phyloP scores from a whole-genome alignment of 2,797 vertebrate genomes.

The Phyllotis vaccarum region DNA sequence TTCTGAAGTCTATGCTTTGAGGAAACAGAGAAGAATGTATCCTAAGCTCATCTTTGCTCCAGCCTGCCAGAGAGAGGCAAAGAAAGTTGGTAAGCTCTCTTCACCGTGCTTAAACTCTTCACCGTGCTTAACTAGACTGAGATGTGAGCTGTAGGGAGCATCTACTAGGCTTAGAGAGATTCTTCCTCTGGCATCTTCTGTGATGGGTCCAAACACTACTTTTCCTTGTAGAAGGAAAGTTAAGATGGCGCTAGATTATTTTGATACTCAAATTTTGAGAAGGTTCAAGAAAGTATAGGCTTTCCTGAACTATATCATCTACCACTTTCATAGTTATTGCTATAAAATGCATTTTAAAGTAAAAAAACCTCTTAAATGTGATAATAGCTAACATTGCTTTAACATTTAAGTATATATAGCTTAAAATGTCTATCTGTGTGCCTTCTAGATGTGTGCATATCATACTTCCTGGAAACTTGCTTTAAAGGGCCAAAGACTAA shows the following conservation, averaged over 20 bases:
- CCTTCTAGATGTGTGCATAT: not conserved
- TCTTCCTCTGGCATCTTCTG: not conserved
- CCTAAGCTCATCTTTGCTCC: conserved; percentile 70
- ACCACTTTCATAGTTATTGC: not conserved
- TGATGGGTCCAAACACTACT: not conserved
- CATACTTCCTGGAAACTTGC: not conserved
- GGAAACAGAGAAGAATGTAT: conserved; percentile 72
- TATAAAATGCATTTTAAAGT: not conserved
- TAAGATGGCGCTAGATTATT: not conserved
- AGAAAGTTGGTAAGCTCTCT: conserved; percentile 43
- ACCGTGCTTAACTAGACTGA: not conserved
- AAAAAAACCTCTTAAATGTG: not conserved
- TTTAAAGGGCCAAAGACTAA: not conserved
- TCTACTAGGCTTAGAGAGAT: not conserved
- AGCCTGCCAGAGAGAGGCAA: not conserved
- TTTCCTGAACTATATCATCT: conserved; percentile 12
- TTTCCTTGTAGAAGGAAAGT: conserved; percentile 15
- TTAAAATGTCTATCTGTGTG: conserved; percentile 40
- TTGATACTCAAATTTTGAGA: conserved; percentile 39
- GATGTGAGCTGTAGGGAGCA: not conserved
- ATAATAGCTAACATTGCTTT: not conserved
- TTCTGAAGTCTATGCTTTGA: conserved; percentile 69
- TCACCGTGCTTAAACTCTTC: not conserved
- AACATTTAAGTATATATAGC: not conserved
- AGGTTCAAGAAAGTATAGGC: not conserved